Conservation (phyloP, 1,140 invertebrate species). For the Panagrolaimus sp. region DNA sequence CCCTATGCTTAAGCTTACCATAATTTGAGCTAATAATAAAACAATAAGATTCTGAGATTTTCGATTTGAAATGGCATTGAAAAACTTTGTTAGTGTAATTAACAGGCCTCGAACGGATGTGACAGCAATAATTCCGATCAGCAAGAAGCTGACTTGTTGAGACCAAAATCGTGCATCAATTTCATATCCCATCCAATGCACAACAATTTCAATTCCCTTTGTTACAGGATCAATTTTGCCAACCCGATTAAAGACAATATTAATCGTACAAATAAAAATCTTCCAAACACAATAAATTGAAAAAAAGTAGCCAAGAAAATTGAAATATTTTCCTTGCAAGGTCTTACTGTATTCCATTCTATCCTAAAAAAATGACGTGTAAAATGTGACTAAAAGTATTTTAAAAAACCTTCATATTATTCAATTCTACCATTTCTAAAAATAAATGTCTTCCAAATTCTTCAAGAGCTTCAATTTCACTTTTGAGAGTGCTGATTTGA, state of each 20-base stretch:
- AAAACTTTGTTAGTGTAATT: conserved; percentile 98
- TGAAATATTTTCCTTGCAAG: conserved; percentile 96
- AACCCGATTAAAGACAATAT: conserved; percentile 97
- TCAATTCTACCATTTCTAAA: conserved; percentile 85
- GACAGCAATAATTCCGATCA: conserved; percentile 94
- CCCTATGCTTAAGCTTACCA: conserved; percentile 67
- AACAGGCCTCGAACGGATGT: conserved; percentile 93
- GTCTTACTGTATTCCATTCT: conserved; percentile 85
- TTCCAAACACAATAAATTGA: conserved; percentile 98
- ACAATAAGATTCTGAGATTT: conserved; percentile 99
- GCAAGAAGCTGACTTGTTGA: conserved; percentile 92
- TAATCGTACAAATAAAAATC: conserved; percentile 85
- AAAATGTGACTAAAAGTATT: conserved; percentile 11
- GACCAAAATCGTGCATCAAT: conserved; percentile 97
- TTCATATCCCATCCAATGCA: conserved; percentile 90
- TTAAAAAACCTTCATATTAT: conserved; percentile 71
- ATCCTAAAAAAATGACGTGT: conserved; percentile 64
- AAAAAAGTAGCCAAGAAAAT: conserved; percentile 96
- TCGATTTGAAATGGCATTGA: conserved; percentile 98
- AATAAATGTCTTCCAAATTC: conserved; percentile 88
- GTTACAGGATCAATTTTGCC: conserved; percentile 98
- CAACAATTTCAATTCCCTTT: conserved; percentile 87
- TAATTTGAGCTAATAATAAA: conserved; percentile 88
- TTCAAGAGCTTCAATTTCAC: conserved; percentile 80
- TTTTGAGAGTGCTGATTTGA: conserved; percentile 68